Evolutionary conservation across 1,140 invertebrate genomes (phyloP), one percentile per base, ranked within the genome.

Genomic region (Bombus huntii): DNA sequence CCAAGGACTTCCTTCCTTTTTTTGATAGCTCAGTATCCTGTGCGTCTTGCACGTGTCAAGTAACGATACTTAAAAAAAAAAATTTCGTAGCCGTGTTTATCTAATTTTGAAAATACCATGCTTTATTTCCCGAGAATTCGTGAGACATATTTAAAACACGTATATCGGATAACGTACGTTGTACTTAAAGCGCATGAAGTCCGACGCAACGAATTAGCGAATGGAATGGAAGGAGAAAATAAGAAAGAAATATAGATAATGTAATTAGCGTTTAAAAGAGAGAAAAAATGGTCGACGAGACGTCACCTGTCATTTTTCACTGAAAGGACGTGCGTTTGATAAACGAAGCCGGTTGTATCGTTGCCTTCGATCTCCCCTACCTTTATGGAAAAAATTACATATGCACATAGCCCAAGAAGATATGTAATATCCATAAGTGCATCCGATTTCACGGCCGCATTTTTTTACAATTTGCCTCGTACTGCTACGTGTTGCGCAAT

Each of bases 401-500:
- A 74, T 68, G 74, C 15, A 8, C 57, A 66, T 74, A 25, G 47
- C 5, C 47, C 47, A 22, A 18, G 47, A 53, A 22, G 47, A 53
- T 53, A 22, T 53, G 18, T 28, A 68, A 72, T 53, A 25, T n/a
- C 28, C 34, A 74, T 28, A 68, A 74, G 66, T 39, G n/a, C 15
- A n/a, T 25, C 4, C 62, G 34, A 81, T 57, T 57, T 70, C 47
- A 28, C 18, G 13, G 25, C 28, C 8, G 28, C 13, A 71, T 80
- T 80, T 85, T 53, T 28, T n/a, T 34, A 25, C n/a, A 62, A 62
- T 62, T 62, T 62, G 28, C 37, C n/a, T 57, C 44, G 79, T 79
- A 37, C 44, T 34, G 44, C 44, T 42, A 81, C 18, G 31, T 53
- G 57, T 85, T 85, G 37, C 39, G 59, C 59, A 85, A 85, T 72